phyloP scores from a whole-genome alignment of 2,888 invertebrate species.

The Apodemia mormo region DNA sequence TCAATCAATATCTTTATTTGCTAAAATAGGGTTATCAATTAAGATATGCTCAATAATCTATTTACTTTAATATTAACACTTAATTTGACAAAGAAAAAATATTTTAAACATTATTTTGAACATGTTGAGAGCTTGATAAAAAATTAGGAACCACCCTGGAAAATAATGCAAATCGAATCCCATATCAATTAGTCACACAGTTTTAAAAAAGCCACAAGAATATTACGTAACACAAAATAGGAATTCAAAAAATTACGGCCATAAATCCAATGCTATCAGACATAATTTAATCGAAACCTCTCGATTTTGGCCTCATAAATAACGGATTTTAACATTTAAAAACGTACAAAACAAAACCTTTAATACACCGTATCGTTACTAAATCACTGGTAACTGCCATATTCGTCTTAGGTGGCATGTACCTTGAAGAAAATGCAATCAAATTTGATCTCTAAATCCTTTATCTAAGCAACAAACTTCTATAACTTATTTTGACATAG shows the following conservation, averaged over 20 bases:
- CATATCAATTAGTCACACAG: slow-evolving; percentile 39
- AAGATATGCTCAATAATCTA: no score
- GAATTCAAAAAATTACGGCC: slow-evolving; percentile 55
- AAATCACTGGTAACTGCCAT: slow-evolving; percentile 78
- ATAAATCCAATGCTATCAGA: slow-evolving; percentile 74
- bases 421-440: slow-evolving; percentile 17
- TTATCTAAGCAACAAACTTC: slow-evolving; percentile 21
- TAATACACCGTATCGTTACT: slow-evolving; percentile 77
- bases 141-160: neutral
- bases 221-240: slow-evolving; percentile 57
- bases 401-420: slow-evolving; percentile 71
- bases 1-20: no score
- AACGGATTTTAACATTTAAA: slow-evolving; percentile 77
- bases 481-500: neutral
- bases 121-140: neutral
- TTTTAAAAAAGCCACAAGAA: slow-evolving; percentile 32
- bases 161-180: slow-evolving; percentile 16
- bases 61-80: no score
- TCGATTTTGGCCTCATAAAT: slow-evolving; percentile 79
- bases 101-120: neutral
- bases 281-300: slow-evolving; percentile 78
- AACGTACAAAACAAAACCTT: slow-evolving; percentile 75
- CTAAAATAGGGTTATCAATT: no score
- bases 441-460: slow-evolving; percentile 23
- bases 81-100: no score